A percentile compares a stretch with the other conserved stretches of the same genome.
These are phyloP conservation scores for Hydrozoanthus gracilis DNA, from an alignment of 92 coral and sea anemone species.

Conservation along the genomic window DNA sequence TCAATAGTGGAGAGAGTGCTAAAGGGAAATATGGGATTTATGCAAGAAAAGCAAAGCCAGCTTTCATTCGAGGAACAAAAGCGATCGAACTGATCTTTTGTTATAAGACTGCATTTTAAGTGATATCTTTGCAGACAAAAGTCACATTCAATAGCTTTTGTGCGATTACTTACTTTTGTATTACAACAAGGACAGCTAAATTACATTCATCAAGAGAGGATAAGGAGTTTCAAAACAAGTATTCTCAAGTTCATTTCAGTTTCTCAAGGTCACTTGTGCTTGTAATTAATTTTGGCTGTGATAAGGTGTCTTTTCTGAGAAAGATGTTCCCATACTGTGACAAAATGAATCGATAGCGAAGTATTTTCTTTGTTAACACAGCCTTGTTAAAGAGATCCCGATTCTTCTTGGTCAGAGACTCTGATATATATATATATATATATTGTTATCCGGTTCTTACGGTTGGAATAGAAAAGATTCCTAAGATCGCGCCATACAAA, in stretches of 20 bases:
- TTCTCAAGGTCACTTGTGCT: slow-evolving; percentile 6
- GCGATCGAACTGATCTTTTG: too few relatives aligned
- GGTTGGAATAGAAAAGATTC: background rate
- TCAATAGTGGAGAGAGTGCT: background rate
- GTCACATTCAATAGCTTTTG: too few relatives aligned
- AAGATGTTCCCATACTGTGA: background rate
- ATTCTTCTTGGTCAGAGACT: background rate
- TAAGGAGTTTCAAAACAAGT: background rate
- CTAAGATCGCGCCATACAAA: background rate
- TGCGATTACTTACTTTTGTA: background rate
- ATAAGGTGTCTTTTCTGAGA: background rate
- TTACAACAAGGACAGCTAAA: slow-evolving; percentile 19
- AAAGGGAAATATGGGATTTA: slow-evolving; percentile 14
- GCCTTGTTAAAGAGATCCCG: background rate
- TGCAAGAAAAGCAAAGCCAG: slow-evolving; percentile 39
- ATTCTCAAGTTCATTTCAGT: background rate
- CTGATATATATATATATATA: background rate
- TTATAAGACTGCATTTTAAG: too few relatives aligned
- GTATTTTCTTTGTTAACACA: background rate
- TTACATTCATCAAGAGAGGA: background rate
- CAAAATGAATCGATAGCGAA: slow-evolving; percentile 4
- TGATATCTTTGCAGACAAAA: too few relatives aligned
- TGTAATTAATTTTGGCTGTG: slow-evolving; percentile 7
- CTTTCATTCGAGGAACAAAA: too few relatives aligned
- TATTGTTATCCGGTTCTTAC: background rate